Conservation (phyloP, 2,888 invertebrate genomes). For the Cantharis lateralis region DNA sequence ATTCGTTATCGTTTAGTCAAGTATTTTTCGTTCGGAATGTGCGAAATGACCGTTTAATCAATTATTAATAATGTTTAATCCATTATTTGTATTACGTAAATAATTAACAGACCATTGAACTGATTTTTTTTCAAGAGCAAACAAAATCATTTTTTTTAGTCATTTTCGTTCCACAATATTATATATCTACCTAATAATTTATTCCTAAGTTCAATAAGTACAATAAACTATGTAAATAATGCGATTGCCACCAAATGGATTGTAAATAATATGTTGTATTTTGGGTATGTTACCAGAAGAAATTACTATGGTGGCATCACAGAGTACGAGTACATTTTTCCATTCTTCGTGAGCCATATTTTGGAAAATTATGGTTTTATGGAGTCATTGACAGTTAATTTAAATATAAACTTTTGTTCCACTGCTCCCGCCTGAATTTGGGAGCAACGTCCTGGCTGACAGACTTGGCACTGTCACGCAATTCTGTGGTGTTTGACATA, state of each 20-base stretch:
- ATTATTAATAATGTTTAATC: neutral
- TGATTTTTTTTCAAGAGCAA: neutral
- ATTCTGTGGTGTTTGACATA: conserved; percentile 31
- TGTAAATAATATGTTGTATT: too few relatives aligned
- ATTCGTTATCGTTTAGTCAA: neutral
- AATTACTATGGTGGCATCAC: neutral
- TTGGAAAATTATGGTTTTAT: conserved; percentile 30
- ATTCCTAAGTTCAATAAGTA: neutral
- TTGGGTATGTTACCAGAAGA: neutral
- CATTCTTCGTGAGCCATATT: conserved; percentile 27
- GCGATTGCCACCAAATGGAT: too few relatives aligned
- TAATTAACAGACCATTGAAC: neutral
- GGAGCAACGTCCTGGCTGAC: conserved; percentile 36
- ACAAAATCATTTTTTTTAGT: neutral
- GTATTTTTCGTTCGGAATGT: neutral
- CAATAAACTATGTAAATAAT: too few relatives aligned
- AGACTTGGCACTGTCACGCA: conserved; percentile 39
- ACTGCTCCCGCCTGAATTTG: conserved; percentile 40
- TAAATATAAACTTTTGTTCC: conserved; percentile 44
- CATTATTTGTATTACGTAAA: neutral
- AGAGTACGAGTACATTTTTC: neutral
- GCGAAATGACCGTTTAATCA: neutral
- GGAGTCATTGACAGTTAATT: conserved; percentile 45
- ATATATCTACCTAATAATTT: neutral
- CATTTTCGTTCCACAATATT: neutral